These are phyloP conservation scores for Pomatostomus ruficeps DNA, from an alignment of 2,113 vertebrate species.

Conservation along the genomic window DNA sequence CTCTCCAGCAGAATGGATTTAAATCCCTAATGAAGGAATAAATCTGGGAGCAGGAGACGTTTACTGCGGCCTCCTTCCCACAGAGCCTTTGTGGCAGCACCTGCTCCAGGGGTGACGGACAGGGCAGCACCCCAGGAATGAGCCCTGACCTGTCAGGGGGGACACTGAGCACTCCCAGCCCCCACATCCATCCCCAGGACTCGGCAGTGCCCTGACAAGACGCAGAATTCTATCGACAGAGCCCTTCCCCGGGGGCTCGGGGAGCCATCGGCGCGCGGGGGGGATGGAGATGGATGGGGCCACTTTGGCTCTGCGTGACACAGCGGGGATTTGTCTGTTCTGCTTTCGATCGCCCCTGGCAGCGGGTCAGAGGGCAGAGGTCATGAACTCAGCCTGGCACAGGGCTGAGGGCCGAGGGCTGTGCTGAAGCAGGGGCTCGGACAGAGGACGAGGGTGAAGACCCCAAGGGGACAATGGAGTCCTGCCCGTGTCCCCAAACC, in stretches of 20 bases:
- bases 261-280: neutral
- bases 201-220: neutral
- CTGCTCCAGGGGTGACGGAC: neutral
- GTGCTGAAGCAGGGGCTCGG: neutral
- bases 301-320: neutral
- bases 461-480: neutral
- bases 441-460: neutral
- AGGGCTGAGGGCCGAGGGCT: neutral
- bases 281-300: neutral
- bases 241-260: neutral
- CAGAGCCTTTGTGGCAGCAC: slow-evolving; percentile 25
- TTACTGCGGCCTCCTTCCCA: slow-evolving; percentile 41
- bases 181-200: neutral
- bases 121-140: neutral
- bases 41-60: slow-evolving; percentile 52
- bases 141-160: slow-evolving; percentile 14
- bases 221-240: neutral
- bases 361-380: neutral
- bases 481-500: neutral
- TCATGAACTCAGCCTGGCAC: neutral
- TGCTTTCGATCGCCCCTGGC: neutral
- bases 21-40: slow-evolving; percentile 64
- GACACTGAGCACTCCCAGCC: neutral
- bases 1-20: slow-evolving; percentile 45
- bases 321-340: neutral